These are phyloP conservation scores for Paracentrotus lividus DNA, from an alignment of 53 echinoderm and acorn worm genomes.

Conservation along the genomic window DNA sequence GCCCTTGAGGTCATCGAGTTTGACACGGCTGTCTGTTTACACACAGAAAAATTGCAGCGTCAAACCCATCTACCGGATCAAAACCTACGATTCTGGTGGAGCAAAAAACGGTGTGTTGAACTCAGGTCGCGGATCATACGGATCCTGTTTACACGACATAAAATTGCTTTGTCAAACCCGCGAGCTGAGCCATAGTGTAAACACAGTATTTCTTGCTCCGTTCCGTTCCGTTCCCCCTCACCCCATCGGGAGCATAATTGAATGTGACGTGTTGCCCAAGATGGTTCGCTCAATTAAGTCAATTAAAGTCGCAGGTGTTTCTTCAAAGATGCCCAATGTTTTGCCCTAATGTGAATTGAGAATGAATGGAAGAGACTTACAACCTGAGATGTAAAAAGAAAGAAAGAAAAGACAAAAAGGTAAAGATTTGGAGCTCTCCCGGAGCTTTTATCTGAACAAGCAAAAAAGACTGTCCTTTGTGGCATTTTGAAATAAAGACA, in stretches of 20 bases:
- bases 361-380: neutral
- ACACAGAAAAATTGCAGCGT: no score
- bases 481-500: neutral
- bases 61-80: no score
- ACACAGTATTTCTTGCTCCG: no score
- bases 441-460: constrained; percentile 47
- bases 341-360: constrained; percentile 45
- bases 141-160: no score
- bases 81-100: no score
- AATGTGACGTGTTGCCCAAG: constrained; percentile 48
- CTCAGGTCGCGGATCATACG: no score
- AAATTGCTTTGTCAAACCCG: no score
- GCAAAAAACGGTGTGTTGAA: no score
- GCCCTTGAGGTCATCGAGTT: no score
- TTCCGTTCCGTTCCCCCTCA: neutral
- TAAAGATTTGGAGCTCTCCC: neutral
- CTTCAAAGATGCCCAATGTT: neutral
- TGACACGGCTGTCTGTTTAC: no score
- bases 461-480: neutral
- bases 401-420: neutral
- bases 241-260: constrained; percentile 40
- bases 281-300: constrained; percentile 56
- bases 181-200: no score
- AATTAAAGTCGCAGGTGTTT: constrained; percentile 68
- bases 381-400: neutral